Conservation (phyloP, 2,113 vertebrate species). For the Diadophis punctatus region DNA sequence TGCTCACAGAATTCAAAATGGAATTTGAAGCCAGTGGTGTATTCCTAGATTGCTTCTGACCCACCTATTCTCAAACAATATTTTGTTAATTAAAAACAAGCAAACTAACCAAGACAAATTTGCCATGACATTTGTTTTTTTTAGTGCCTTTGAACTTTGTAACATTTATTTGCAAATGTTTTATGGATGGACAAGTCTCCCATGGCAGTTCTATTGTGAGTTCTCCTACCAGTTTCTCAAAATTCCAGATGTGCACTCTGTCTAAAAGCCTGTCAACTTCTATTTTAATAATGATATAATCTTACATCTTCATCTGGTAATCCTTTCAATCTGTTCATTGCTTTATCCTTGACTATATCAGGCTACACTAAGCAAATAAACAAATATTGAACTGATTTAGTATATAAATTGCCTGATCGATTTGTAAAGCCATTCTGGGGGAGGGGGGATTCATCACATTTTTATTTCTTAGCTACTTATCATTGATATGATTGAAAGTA, state of each 20-base stretch:
- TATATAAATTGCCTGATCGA: background rate
- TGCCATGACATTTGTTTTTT: background rate
- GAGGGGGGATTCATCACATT: background rate
- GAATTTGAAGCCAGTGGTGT: background rate
- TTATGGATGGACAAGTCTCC: background rate
- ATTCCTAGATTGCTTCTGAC: background rate
- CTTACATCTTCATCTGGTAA: background rate
- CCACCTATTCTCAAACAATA: background rate
- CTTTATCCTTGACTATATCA: background rate
- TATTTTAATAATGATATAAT: background rate
- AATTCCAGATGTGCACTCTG: background rate
- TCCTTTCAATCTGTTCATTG: background rate
- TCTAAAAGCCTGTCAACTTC: background rate
- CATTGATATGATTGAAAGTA: background rate
- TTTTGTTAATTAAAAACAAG: background rate
- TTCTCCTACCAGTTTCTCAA: background rate
- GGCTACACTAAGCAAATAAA: background rate
- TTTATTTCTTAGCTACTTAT: background rate
- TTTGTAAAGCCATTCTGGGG: background rate
- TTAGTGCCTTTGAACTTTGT: background rate
- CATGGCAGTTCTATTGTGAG: background rate
- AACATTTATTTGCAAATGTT: background rate
- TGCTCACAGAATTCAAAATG: background rate
- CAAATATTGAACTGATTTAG: background rate
- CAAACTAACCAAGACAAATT: background rate